Conservation (phyloP, 2,888 invertebrate species). For the Torymus aiolomorphi region DNA sequence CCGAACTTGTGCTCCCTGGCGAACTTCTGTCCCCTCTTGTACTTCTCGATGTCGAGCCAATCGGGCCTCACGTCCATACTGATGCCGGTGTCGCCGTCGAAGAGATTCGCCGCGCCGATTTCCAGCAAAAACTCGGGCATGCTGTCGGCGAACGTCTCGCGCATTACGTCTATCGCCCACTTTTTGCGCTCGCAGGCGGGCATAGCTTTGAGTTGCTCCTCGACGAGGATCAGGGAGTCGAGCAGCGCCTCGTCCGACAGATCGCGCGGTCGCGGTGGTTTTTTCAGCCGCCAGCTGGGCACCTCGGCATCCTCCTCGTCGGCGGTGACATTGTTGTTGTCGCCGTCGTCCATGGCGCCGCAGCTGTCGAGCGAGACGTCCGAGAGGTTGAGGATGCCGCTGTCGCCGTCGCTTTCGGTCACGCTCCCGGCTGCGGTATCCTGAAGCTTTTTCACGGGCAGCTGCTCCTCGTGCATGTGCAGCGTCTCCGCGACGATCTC, state of each 20-base stretch:
- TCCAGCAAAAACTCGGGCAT: constrained; percentile 41
- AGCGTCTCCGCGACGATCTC: constrained; percentile 12
- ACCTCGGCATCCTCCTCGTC: background rate
- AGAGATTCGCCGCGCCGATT: constrained; percentile 11
- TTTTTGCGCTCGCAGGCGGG: constrained; percentile 24
- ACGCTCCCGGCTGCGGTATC: background rate
- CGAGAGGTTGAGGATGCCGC: constrained; percentile 29
- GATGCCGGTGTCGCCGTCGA: constrained; percentile 64
- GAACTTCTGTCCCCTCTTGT: constrained; percentile 75
- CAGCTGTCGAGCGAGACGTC: constrained; percentile 1
- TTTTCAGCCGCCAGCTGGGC: constrained; percentile 14
- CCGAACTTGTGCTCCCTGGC: constrained; percentile 72
- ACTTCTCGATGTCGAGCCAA: constrained; percentile 75
- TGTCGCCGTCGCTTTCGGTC: constrained; percentile 47
- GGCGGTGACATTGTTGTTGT: background rate
- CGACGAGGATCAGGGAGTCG: background rate
- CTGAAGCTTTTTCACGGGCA: background rate
- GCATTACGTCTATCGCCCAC: background rate
- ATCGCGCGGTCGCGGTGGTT: background rate
- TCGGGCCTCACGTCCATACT: constrained; percentile 67
- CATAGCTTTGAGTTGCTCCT: constrained; percentile 28
- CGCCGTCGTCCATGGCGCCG: background rate
- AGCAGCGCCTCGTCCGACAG: background rate
- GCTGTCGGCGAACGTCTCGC: background rate
- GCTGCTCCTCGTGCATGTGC: background rate